Conservation (phyloP, 2,888 invertebrate genomes). For the Tetranychus piercei region DNA sequence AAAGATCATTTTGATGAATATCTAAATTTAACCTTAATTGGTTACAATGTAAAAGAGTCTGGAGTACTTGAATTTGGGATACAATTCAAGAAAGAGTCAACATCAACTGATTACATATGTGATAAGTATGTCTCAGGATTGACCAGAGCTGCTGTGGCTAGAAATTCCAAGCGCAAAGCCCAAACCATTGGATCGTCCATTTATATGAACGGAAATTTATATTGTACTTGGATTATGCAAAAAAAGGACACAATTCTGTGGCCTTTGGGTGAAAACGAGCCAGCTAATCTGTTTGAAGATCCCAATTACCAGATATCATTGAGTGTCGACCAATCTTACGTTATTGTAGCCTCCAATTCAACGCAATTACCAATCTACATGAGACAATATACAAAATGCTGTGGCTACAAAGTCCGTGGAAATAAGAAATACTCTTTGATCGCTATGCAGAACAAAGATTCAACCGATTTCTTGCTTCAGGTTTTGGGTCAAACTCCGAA, state of each 20-base stretch:
- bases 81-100: background rate
- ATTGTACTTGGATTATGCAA: background rate
- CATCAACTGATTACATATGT: background rate
- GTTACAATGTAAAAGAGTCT: background rate
- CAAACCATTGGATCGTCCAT: background rate
- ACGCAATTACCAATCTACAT: background rate
- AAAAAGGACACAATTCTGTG: background rate
- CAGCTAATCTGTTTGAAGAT: background rate
- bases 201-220: background rate
- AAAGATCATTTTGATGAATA: background rate
- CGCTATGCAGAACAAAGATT: background rate
- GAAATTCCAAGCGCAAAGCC: background rate
- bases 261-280: background rate
- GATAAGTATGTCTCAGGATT: background rate
- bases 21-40: background rate
- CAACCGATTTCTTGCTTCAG: background rate
- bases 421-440: background rate
- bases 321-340: background rate
- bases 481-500: background rate
- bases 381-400: background rate
- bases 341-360: background rate
- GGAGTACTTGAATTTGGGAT: background rate
- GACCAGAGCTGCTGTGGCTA: background rate
- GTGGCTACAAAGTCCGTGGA: background rate
- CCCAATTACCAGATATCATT: background rate